These are phyloP conservation scores for Platycnemis pennipes DNA, from an alignment of 2,888 invertebrate species.

Conservation along the genomic window DNA sequence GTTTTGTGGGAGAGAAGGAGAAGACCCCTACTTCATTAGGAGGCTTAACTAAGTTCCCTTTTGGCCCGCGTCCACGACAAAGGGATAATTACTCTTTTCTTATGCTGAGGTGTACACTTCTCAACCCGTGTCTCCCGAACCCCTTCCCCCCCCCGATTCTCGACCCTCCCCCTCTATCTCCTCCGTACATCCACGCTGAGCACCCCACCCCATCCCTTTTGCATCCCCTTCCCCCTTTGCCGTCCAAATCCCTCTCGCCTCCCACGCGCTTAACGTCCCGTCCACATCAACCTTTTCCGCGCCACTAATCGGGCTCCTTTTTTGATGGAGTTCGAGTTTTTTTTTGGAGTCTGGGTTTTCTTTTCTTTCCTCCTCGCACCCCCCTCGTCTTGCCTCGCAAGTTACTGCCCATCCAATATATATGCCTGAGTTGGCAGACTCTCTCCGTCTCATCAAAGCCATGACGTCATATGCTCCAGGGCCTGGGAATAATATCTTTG, in stretches of 20 bases:
- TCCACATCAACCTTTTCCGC: conserved; percentile 31
- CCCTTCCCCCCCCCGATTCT: neutral
- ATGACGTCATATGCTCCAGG: neutral
- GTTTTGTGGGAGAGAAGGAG: neutral
- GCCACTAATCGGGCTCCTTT: neutral
- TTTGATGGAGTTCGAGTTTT: neutral
- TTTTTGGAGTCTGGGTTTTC: neutral
- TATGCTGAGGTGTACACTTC: conserved; percentile 36
- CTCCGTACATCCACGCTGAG: neutral
- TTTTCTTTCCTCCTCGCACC: neutral
- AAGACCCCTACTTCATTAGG: conserved; percentile 18
- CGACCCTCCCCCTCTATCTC: neutral
- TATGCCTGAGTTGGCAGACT: neutral
- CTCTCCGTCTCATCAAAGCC: neutral
- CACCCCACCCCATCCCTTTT: neutral
- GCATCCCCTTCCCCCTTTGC: too few species aligned
- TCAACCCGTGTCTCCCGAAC: neutral
- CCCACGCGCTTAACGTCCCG: neutral
- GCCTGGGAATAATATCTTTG: neutral
- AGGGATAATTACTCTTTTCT: conserved; percentile 54
- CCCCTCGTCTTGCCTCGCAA: neutral
- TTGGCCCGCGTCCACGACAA: conserved; percentile 48
- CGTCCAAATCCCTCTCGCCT: neutral
- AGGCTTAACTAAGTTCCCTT: conserved; percentile 15
- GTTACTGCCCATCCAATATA: neutral